These are phyloP conservation scores for Serinus canaria DNA, from an alignment of 2,113 vertebrate species.

Conservation along the genomic window DNA sequence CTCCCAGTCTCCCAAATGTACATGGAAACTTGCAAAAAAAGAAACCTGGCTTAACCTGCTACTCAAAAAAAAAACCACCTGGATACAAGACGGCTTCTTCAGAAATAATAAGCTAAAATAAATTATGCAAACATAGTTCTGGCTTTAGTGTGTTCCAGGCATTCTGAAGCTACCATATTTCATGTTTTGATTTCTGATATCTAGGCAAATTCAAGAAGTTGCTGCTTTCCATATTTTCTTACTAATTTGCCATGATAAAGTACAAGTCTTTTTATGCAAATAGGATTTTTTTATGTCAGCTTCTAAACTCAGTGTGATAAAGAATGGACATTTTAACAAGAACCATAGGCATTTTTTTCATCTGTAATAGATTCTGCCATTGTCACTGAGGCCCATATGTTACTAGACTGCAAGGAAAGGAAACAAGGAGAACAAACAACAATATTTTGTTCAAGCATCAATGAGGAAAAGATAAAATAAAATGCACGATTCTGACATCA, in stretches of 20 bases:
- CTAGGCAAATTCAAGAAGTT: background rate
- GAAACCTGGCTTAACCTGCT: background rate
- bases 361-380: background rate
- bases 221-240: background rate
- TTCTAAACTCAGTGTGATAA: background rate
- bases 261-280: background rate
- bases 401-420: background rate
- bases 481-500: background rate
- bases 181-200: background rate
- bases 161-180: background rate
- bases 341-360: background rate
- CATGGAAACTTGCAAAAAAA: background rate
- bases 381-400: background rate
- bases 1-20: background rate
- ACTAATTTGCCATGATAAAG: background rate
- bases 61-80: background rate
- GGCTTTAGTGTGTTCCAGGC: background rate
- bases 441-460: background rate
- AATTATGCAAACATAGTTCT: background rate
- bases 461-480: background rate
- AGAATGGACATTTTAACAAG: background rate
- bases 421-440: background rate
- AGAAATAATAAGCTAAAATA: background rate
- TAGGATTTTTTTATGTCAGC: background rate
- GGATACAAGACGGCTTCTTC: background rate